These are phyloP conservation scores for Pyrgus malvae DNA, from an alignment of 2,888 invertebrate species.

Conservation along the genomic window DNA sequence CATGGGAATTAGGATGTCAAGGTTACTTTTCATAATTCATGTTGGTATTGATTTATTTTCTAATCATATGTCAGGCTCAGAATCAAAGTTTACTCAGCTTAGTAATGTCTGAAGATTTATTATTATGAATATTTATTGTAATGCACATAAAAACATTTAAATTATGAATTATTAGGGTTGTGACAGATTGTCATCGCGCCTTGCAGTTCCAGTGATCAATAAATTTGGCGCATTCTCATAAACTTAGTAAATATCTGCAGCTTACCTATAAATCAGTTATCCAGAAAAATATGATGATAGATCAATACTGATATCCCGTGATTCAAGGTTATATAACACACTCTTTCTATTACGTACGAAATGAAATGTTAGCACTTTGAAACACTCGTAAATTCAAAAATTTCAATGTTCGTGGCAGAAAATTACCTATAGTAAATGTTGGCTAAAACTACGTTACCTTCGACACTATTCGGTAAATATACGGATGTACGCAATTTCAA, in stretches of 20 bases:
- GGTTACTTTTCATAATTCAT: no score
- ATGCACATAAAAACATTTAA: not conserved
- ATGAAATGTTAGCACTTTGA: constrained; percentile 46
- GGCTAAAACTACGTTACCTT: constrained; percentile 57
- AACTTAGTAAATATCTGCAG: constrained; percentile 37
- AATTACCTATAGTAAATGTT: constrained; percentile 39
- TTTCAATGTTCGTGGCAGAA: constrained; percentile 3
- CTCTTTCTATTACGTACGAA: constrained; percentile 59
- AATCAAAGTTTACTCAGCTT: no score
- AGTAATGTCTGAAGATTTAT: no score
- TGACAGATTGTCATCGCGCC: constrained; percentile 19
- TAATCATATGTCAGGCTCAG: no score
- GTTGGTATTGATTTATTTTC: no score
- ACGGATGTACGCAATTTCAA: constrained; percentile 49
- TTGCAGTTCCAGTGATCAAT: constrained; percentile 3
- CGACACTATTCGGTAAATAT: constrained; percentile 63
- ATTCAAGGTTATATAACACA: constrained; percentile 81
- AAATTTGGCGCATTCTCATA: constrained; percentile 1
- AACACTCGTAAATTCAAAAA: constrained; percentile 36
- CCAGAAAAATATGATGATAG: constrained; percentile 43
- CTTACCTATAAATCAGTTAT: constrained; percentile 33
- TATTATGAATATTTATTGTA: not conserved
- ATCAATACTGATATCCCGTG: constrained; percentile 78
- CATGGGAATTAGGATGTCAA: no score
- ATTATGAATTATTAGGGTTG: not conserved